Conservation (phyloP, 2,888 invertebrate genomes). For the Mesochorus sp. region DNA sequence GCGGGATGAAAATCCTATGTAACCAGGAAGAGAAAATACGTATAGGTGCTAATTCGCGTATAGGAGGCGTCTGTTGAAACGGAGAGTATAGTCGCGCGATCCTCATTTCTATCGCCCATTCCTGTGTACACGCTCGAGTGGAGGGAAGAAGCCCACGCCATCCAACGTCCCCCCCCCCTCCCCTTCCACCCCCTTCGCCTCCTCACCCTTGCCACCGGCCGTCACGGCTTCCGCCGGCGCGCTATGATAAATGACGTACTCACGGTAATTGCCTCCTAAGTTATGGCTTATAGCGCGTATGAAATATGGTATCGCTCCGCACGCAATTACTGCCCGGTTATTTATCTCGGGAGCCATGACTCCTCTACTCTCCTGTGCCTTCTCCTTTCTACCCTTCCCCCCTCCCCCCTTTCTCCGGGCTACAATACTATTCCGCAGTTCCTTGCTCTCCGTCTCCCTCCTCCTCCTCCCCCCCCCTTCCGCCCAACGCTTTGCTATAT, state of each 20-base stretch:
- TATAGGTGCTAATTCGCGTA: constrained; percentile 41
- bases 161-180: constrained; percentile 49
- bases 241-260: constrained; percentile 85
- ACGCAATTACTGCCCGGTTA: constrained; percentile 84
- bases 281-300: constrained; percentile 85
- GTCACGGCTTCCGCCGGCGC: constrained; percentile 68
- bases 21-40: constrained; percentile 31
- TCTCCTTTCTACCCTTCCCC: constrained; percentile 34
- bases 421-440: not conserved
- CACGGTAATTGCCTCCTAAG: constrained; percentile 85
- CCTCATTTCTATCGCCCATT: constrained; percentile 43
- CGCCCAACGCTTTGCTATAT: not conserved
- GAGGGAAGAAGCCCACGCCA: constrained; percentile 48
- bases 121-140: constrained; percentile 33
- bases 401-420: constrained; percentile 2
- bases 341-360: constrained; percentile 81
- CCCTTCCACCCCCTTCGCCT: constrained; percentile 61
- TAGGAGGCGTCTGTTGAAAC: constrained; percentile 27
- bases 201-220: constrained; percentile 64
- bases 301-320: constrained; percentile 85
- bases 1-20: not conserved
- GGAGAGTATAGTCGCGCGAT: constrained; percentile 9
- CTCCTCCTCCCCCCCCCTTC: not conserved
- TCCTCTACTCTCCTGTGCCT: constrained; percentile 61
- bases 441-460: not conserved